These are phyloP conservation scores for Macrosoma leucophasiata DNA, from an alignment of 2,888 invertebrate species.

Conservation along the genomic window DNA sequence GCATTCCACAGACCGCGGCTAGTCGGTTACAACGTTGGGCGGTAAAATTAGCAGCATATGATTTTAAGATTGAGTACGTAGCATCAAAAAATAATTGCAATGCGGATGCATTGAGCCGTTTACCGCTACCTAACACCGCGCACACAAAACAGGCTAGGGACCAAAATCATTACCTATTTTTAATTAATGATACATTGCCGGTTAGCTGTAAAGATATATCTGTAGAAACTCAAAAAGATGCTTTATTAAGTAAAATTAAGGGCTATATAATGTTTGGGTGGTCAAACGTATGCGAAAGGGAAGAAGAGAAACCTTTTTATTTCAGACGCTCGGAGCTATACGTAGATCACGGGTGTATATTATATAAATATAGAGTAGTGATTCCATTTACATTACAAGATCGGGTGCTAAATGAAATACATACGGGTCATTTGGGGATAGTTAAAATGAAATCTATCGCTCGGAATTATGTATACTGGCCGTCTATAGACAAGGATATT, in stretches of 20 bases:
- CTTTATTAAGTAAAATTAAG: conserved; percentile 1
- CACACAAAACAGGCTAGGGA: background rate
- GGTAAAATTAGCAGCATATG: conserved; percentile 34
- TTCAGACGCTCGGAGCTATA: background rate
- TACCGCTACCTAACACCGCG: conserved; percentile 11
- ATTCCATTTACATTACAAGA: conserved; percentile 3
- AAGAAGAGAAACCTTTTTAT: conserved; percentile 3
- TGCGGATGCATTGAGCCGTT: conserved; percentile 24
- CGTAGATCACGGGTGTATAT: conserved; percentile 7
- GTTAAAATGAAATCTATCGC: conserved; percentile 26
- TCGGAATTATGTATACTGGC: conserved; percentile 26
- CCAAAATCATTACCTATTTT: conserved; percentile 2
- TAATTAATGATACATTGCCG: conserved; percentile 5
- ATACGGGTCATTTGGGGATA: conserved; percentile 21
- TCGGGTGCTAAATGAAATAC: conserved; percentile 4
- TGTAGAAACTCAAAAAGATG: conserved; percentile 5
- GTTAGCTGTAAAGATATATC: conserved; percentile 3
- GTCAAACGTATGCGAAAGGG: background rate
- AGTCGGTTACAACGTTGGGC: conserved; percentile 36
- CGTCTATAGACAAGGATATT: conserved; percentile 23
- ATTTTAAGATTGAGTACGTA: conserved; percentile 25
- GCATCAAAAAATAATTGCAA: conserved; percentile 17
- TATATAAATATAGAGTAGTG: conserved; percentile 6
- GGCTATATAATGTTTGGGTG: conserved; percentile 2
- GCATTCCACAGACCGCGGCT: conserved; percentile 32